phyloP scores from a whole-genome alignment of 2,113 vertebrate genomes.

The Oxyura jamaicensis region DNA sequence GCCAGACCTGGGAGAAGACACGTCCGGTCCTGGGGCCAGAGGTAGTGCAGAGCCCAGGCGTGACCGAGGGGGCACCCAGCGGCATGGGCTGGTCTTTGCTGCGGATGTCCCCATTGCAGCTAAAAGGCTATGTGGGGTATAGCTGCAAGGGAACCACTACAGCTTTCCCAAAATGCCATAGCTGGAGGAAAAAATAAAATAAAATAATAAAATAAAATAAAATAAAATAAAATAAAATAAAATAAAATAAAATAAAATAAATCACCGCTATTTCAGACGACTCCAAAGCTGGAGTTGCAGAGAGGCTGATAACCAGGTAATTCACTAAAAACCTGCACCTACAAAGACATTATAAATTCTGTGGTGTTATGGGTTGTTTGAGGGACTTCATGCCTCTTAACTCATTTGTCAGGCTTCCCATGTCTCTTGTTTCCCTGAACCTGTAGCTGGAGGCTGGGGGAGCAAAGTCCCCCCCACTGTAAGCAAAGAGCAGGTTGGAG shows the following conservation, averaged over 20 bases:
- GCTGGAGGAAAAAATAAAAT: neutral
- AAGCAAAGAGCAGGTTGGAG: too few species aligned
- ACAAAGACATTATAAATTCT: neutral
- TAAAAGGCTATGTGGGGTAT: neutral
- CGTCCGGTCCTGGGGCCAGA: too few species aligned
- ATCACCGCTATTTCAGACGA: neutral
- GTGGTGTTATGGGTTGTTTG: neutral
- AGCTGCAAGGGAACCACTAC: neutral
- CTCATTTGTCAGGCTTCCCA: too few species aligned
- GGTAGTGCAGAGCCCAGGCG: rapidly evolving
- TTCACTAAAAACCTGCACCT: neutral
- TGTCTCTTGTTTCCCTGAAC: too few species aligned
- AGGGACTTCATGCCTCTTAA: neutral
- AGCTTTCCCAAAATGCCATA: neutral
- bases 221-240: neutral
- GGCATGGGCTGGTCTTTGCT: neutral
- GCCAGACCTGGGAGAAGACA: too few species aligned
- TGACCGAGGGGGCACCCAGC: neutral
- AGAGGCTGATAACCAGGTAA: neutral
- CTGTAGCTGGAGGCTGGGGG: too few species aligned
- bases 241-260: neutral
- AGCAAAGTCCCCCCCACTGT: too few species aligned
- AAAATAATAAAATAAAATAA: neutral
- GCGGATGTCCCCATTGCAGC: neutral
- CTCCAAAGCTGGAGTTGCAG: neutral